phyloP scores from a whole-genome alignment of 2,113 vertebrate genomes.

The Ursus arctos region DNA sequence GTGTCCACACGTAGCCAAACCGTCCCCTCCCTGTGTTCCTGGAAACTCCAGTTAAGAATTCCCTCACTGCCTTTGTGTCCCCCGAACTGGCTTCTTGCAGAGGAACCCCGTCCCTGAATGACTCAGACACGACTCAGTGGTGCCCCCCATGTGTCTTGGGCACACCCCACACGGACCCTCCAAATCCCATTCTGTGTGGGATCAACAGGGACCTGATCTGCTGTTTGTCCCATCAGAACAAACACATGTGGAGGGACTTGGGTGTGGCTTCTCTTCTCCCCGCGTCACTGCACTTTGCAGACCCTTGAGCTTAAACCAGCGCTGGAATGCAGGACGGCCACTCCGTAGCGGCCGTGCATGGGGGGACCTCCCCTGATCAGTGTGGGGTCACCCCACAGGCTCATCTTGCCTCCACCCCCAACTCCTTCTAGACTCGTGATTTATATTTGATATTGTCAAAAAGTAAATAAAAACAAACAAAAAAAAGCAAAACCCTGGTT shows the following conservation, averaged over 20 bases:
- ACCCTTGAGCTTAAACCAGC: too few relatives aligned
- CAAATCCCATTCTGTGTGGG: neutral
- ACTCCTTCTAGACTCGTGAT: neutral
- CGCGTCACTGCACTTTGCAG: fast-evolving
- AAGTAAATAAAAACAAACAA: neutral
- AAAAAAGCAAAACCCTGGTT: too few relatives aligned
- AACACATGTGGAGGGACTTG: too few relatives aligned
- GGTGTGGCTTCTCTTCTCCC: too few relatives aligned
- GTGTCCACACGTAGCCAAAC: too few relatives aligned
- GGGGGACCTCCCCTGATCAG: too few relatives aligned
- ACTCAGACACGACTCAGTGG: neutral
- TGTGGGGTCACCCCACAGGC: neutral
- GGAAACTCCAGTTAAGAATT: too few relatives aligned
- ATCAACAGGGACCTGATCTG: too few relatives aligned
- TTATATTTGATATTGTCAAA: neutral
- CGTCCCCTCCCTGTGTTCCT: too few relatives aligned
- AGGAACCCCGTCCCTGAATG: neutral
- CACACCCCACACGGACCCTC: neutral
- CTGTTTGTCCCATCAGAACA: too few relatives aligned
- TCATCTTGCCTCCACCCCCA: neutral
- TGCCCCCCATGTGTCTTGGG: neutral
- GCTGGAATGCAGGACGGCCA: too few relatives aligned
- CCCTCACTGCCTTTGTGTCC: neutral
- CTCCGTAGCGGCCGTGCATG: fast-evolving
- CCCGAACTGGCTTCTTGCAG: neutral